These are phyloP conservation scores for Vulpes vulpes DNA, from an alignment of 2,113 vertebrate species.

Conservation along the genomic window DNA sequence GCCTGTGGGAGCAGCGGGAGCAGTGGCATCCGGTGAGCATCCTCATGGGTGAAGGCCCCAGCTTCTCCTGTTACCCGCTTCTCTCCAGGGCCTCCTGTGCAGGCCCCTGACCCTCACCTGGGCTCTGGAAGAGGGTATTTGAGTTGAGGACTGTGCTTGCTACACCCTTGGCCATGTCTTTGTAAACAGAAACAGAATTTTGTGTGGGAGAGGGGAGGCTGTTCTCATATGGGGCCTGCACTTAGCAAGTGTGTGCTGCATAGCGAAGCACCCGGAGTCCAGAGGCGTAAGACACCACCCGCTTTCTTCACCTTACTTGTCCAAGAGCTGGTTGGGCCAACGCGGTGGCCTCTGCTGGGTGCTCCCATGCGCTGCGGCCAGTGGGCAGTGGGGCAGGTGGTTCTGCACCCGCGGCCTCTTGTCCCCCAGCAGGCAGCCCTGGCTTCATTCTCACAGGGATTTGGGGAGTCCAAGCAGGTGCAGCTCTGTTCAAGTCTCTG, in stretches of 20 bases:
- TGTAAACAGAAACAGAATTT: background rate
- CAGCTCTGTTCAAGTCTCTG: background rate
- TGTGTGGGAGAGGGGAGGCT: background rate
- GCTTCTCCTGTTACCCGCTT: background rate
- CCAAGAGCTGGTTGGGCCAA: background rate
- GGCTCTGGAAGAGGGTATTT: background rate
- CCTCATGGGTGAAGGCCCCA: background rate
- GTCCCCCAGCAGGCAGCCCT: rapidly evolving
- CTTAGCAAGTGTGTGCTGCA: background rate
- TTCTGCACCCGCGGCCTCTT: too few species aligned
- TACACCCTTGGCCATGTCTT: background rate
- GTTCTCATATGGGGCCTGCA: too few species aligned
- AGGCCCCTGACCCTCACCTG: background rate
- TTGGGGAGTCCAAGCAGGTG: background rate
- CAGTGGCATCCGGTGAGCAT: background rate
- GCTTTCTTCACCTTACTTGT: background rate
- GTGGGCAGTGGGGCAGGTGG: too few species aligned
- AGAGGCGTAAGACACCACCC: background rate
- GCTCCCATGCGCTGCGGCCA: background rate
- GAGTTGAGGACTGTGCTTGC: background rate
- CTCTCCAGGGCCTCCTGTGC: too few species aligned
- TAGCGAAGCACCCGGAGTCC: background rate
- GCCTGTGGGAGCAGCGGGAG: background rate
- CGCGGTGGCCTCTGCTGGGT: background rate
- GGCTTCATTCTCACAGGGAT: background rate